A percentile compares a stretch with the other conserved stretches of the same genome.
Conservation (phyloP, 2,888 invertebrate genomes). For the Morpho deidamia region DNA sequence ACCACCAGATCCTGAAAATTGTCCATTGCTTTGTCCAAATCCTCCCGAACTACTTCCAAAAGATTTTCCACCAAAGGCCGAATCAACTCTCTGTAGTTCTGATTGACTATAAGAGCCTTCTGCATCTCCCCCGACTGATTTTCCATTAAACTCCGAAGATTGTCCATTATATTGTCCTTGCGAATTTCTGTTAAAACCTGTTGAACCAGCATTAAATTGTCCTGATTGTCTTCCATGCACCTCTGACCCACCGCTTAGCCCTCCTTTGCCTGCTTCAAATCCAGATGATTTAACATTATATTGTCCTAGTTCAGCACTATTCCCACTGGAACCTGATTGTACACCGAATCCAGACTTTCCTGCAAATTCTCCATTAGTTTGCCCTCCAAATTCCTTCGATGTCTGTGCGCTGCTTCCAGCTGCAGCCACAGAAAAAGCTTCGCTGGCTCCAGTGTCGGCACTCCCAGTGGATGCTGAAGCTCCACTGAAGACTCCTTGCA, state of each 20-base stretch:
- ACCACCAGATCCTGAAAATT: background rate
- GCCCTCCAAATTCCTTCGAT: background rate
- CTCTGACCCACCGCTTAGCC: background rate
- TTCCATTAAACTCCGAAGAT: background rate
- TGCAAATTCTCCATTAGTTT: background rate
- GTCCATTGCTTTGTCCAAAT: background rate
- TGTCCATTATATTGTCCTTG: background rate
- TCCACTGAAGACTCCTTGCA: conserved; percentile 48
- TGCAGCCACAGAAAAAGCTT: conserved; percentile 36
- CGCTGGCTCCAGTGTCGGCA: conserved; percentile 32
- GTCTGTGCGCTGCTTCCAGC: conserved; percentile 4
- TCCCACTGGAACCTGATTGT: background rate
- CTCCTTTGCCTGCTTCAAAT: background rate
- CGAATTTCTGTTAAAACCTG: background rate
- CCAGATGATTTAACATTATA: background rate
- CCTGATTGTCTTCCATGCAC: conserved; percentile 8
- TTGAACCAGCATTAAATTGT: conserved; percentile 3
- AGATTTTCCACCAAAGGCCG: background rate
- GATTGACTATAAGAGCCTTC: background rate
- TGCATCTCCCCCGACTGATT: background rate
- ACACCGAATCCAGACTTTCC: background rate
- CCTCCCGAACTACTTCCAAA: background rate
- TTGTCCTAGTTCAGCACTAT: background rate
- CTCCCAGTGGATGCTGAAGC: conserved; percentile 41
- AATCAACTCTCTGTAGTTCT: background rate